Conservation (phyloP, 2,888 invertebrate species). For the Agriopis marginaria region DNA sequence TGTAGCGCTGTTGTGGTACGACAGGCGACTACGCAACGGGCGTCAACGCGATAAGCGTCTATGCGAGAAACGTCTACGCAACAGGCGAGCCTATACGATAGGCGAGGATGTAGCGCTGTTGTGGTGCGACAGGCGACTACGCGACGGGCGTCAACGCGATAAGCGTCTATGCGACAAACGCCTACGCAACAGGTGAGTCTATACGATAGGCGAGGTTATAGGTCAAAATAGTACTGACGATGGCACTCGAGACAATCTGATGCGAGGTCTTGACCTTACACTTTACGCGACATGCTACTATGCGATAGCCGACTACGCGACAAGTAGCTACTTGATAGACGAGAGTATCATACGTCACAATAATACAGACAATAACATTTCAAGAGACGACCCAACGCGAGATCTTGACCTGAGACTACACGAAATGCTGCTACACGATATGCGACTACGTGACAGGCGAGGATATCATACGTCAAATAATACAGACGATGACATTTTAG, state of each 20-base stretch:
- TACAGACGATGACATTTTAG: neutral
- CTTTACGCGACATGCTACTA: neutral
- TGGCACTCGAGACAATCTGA: too few species aligned
- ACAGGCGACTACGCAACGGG: neutral
- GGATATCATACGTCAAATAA: too few species aligned
- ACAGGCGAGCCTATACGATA: neutral
- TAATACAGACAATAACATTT: neutral
- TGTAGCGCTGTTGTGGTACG: neutral
- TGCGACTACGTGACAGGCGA: too few species aligned
- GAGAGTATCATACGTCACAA: neutral
- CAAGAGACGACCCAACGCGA: neutral
- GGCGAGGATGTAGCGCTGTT: neutral
- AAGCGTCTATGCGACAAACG: neutral
- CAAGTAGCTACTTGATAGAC: neutral
- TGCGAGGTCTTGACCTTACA: too few species aligned
- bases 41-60: neutral
- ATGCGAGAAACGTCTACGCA: neutral
- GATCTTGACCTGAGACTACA: too few species aligned
- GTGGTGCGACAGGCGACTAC: neutral
- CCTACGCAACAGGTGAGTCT: neutral
- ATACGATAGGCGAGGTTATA: too few species aligned
- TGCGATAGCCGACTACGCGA: neutral
- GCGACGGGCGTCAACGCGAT: neutral
- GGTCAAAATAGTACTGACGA: too few species aligned
- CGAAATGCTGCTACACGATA: too few species aligned